A percentile compares a stretch with the other conserved stretches of the same genome.
Conservation (phyloP, 23 tunicate species). For the Corella eumyota region DNA sequence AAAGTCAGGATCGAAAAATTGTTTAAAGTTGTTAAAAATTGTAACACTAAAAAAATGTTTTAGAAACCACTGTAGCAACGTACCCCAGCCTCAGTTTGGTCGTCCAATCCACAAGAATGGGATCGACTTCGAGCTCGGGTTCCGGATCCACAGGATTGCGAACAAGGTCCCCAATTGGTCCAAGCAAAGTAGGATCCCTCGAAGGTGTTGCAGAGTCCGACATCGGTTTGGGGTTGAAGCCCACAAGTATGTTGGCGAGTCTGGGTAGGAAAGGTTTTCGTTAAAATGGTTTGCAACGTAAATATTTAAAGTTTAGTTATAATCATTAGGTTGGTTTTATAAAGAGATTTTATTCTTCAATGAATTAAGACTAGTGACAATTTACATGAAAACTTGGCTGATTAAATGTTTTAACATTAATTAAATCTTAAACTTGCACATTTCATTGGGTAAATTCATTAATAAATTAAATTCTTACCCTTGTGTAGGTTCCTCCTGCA, state of each 20-base stretch:
- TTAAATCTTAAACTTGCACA: no score
- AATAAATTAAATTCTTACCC: constrained; percentile 18
- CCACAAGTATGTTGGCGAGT: constrained; percentile 11
- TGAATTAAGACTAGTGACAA: background rate
- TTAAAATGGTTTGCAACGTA: constrained; percentile 6
- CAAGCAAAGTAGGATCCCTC: constrained; percentile 9
- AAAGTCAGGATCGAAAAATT: no score
- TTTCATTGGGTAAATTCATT: no score
- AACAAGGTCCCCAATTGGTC: constrained; percentile 28
- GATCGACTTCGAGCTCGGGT: constrained; percentile 35
- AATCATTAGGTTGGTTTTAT: background rate
- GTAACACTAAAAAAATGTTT: background rate
- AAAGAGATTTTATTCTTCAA: background rate
- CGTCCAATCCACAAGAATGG: constrained; percentile 55
- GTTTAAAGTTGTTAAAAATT: background rate
- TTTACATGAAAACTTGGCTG: background rate
- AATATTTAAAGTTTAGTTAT: background rate
- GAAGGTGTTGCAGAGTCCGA: constrained; percentile 19
- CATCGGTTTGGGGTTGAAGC: background rate
- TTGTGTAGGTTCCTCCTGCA: constrained; percentile 53
- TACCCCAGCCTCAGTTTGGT: constrained; percentile 13
- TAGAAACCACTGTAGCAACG: background rate
- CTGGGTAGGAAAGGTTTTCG: constrained; percentile 2
- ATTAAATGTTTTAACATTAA: background rate
- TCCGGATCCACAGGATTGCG: constrained; percentile 71